A percentile compares a stretch with the other conserved stretches of the same genome.
Conservation (phyloP, 2,113 vertebrate species). For the Xiphias gladius region DNA sequence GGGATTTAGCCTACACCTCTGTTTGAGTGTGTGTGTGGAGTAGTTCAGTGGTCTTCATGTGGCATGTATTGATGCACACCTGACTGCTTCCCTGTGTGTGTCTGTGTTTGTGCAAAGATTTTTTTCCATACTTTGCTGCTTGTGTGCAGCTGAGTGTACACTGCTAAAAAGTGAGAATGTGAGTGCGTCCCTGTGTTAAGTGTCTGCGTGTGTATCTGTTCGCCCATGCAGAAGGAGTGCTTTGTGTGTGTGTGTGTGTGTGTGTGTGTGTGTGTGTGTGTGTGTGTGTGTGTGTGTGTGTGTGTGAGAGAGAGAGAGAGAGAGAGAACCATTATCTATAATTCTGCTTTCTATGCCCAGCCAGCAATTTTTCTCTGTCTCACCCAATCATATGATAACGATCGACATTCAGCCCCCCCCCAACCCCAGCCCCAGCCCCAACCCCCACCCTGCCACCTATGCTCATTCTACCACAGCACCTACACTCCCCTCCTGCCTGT, state of each 20-base stretch:
- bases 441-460: constrained; percentile 23
- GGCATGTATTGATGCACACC: not conserved
- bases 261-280: not conserved
- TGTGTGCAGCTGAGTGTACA: constrained; percentile 17
- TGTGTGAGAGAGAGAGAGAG: not conserved
- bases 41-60: not conserved
- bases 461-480: constrained; percentile 17
- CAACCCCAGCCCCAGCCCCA: no score
- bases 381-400: constrained; percentile 60
- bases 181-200: constrained; percentile 17
- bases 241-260: constrained; percentile 24
- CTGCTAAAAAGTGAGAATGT: constrained; percentile 22
- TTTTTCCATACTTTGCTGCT: not conserved
- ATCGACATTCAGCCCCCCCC: constrained; percentile 29
- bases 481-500: constrained; percentile 3
- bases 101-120: not conserved
- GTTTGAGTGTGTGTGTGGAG: constrained; percentile 3
- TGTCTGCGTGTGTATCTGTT: constrained; percentile 13
- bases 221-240: constrained; percentile 4
- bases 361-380: constrained; percentile 29
- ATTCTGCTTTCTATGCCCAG: constrained; percentile 20
- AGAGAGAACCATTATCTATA: constrained; percentile 12
- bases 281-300: not conserved
- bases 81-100: not conserved
- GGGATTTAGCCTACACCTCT: not conserved